A percentile compares a stretch with the other conserved stretches of the same genome.
Conservation (phyloP, 2,797 vertebrate genomes). For the Delichon dasypus region DNA sequence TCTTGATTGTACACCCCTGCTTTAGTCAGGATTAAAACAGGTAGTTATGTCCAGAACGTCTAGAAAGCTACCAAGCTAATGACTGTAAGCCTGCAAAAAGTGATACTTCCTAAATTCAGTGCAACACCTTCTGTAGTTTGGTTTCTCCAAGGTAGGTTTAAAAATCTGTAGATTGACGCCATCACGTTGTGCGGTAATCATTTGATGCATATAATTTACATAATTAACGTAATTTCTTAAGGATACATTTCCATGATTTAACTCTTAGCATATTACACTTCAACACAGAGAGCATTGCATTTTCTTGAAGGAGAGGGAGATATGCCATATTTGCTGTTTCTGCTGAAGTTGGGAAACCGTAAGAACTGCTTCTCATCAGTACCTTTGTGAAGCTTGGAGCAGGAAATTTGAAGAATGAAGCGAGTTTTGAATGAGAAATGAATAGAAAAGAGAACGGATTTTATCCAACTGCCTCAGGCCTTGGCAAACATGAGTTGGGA, state of each 20-base stretch:
- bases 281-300: rapidly evolving
- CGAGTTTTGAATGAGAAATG: not conserved
- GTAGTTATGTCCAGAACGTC: not conserved
- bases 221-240: not conserved
- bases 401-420: not conserved
- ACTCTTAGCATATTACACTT: not conserved
- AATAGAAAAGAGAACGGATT: not conserved
- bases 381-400: not conserved
- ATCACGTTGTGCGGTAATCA: not conserved
- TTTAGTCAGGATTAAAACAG: not conserved
- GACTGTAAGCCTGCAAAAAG: not conserved
- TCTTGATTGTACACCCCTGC: not conserved
- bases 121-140: not conserved
- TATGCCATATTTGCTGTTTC: not conserved
- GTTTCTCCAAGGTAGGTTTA: not conserved
- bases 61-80: not conserved
- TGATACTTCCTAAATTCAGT: not conserved
- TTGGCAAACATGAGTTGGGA: not conserved
- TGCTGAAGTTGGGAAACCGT: not conserved
- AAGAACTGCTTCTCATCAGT: not conserved
- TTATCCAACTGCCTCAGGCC: not conserved
- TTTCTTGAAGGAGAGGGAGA: not conserved
- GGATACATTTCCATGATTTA: not conserved
- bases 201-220: not conserved
- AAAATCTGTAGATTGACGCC: not conserved